Evolutionary conservation across 2,888 invertebrate species (phyloP), one percentile per base, ranked within the genome.

Genomic region (Ametastegia equiseti): DNA sequence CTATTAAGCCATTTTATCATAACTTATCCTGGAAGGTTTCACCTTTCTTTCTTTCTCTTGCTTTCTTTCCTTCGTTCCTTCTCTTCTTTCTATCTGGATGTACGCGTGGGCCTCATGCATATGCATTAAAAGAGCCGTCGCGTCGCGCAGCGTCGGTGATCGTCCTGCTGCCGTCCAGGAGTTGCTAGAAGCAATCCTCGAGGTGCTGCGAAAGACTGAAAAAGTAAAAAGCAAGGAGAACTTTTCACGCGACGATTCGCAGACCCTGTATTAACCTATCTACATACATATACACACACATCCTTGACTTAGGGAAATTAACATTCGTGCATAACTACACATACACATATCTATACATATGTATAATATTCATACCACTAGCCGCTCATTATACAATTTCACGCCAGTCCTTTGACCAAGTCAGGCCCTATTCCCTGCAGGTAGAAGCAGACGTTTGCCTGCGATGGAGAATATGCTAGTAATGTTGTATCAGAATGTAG

Each of bases 91-190:
- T 65, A 73, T 80, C 27, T 33, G 47, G 81, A 65, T 83, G 73
- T 47, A 39, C 82, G 81, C 80, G 79, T 36, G 57, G 71, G n/a
- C n/a, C 83, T 84, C 83, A 84, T 84, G 84, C 83, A 84, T 85
- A 84, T 85, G 80, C 80, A 84, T 80, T 54, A 30, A 82, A 50
- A 73, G 75, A 79, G 78, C 80, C 83, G 84, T 84, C 83, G 83
- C 83, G 82, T 82, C 80, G 82, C 81, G 69, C 63, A 42, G 63
- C 71, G 80, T 42, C 65, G 81, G 81, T 81, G 23, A 69, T 30
- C 47, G 27, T 47, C 71, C 45, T 60, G 11, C 15, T 60, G 60
- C 23, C 19, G 65, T 67, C n/a, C 39, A 67, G n/a, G 36, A 19
- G 36, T n/a, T n/a, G 36, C 36, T 39, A 67, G 65, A 39, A 39